Conservation (phyloP, 1,140 invertebrate species). For the Teleogryllus occipitalis region DNA sequence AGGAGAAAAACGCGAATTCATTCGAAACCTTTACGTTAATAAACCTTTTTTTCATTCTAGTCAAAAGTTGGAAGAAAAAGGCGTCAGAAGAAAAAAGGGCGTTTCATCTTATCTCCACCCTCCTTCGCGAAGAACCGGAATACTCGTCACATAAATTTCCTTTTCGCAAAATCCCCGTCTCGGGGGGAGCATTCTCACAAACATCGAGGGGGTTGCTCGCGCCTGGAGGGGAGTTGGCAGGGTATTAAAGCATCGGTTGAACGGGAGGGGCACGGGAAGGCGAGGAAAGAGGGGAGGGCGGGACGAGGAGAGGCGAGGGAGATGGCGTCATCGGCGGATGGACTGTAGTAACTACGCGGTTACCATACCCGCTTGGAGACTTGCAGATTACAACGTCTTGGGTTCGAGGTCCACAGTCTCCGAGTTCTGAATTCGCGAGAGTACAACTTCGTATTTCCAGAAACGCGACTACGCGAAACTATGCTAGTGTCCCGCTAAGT, state of each 20-base stretch:
- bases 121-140: neutral
- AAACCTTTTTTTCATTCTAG: neutral
- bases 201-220: neutral
- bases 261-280: neutral
- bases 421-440: too few relatives aligned
- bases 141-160: constrained; percentile 4
- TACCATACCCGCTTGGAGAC: too few relatives aligned
- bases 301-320: too few relatives aligned
- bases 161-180: constrained; percentile 1
- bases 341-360: too few relatives aligned
- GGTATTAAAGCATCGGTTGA: neutral
- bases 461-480: too few relatives aligned
- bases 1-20: neutral
- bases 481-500: too few relatives aligned
- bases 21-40: neutral
- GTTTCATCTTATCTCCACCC: neutral
- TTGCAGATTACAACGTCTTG: too few relatives aligned
- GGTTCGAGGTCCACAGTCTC: too few relatives aligned
- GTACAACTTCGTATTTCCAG: too few relatives aligned
- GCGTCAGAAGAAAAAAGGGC: neutral
- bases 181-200: neutral
- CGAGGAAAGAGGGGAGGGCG: neutral
- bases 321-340: too few relatives aligned
- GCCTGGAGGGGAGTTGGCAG: neutral
- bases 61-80: neutral